Base-by-base conservation (phyloP, 1,140 invertebrate species). In the Drosophila nebulosa region DNA sequence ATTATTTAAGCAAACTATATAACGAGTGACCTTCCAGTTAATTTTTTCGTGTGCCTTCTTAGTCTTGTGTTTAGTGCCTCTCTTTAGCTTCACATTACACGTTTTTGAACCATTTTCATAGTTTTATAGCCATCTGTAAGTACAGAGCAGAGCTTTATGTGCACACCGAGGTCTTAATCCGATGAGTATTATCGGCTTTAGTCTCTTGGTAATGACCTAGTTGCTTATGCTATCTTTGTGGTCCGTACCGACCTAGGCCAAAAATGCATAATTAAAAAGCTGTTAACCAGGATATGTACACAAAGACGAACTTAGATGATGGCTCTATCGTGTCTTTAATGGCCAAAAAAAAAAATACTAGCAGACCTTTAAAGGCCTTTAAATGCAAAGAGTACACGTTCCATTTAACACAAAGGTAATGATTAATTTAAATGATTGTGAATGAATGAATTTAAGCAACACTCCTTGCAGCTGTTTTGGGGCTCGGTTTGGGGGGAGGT, bases 201-300 rank as follows among this genome's bases (percentile, higher is more conserved):
- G 50, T 55, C 66, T 61, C 39, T 72, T 65, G 79, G 75, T 83
- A 83, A 83, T 83, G 79, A 79, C 79, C 79, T 62, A 83, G 65
- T 83, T 83, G 74, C 32, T 52, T 65, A 52, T 55, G 35, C 63
- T 46, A 64, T 74, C 75, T 57, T 61, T 64, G 64, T 64, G 42
- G 69, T 39, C 58, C 39, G 35, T 58, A 35, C 14, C 77, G 66
- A 79, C 78, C 76, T 76, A 67, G 68, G 51, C 51, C 51, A 50
- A 65, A 80, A 65, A 77, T 86, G 74, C 69, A 86, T 85, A 86
- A 85, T 85, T 85, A 85, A 86, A 84, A 69, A 55, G 62, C 62
- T 62, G 67, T 84, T 84, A 75, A 46, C 16, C 71, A 71, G 76
- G 67, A 74, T 66, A 64, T 75, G 62, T 51, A 58, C 26, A 22